Conservation (phyloP, 2,113 vertebrate genomes). For the Polyodon spathula region DNA sequence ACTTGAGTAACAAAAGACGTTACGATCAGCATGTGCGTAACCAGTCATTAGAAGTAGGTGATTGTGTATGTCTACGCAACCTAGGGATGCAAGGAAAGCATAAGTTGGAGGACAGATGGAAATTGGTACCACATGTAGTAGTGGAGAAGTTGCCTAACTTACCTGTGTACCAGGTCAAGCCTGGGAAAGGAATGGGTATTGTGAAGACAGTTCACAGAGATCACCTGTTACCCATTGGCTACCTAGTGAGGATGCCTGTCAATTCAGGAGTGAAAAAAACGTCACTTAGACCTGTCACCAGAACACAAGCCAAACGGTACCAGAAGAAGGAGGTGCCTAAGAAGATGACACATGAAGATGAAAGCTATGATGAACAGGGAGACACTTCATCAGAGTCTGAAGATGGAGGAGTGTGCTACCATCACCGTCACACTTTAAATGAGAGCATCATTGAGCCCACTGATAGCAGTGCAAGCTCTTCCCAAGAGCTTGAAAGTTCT, state of each 20-base stretch:
- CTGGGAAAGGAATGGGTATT: background rate
- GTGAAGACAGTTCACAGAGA: background rate
- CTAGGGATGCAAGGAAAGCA: background rate
- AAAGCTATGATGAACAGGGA: background rate
- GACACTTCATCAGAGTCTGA: background rate
- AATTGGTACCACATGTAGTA: background rate
- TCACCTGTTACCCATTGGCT: background rate
- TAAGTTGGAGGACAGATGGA: conserved; percentile 1
- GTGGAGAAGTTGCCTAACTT: background rate
- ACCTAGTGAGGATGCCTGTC: background rate
- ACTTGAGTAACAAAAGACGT: background rate
- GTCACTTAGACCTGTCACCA: background rate
- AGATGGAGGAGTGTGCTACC: background rate
- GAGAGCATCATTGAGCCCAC: background rate
- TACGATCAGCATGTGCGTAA: background rate
- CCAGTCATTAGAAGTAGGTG: background rate
- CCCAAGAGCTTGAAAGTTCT: background rate
- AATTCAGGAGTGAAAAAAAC: background rate
- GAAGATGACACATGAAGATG: background rate
- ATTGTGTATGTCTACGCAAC: background rate
- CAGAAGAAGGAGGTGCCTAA: background rate
- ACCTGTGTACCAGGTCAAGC: background rate
- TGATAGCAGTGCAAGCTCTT: background rate
- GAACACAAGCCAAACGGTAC: background rate
- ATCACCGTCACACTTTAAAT: background rate